Evolutionary conservation across 2,888 invertebrate species (phyloP).

Genomic region (Andrena chrysosceles): DNA sequence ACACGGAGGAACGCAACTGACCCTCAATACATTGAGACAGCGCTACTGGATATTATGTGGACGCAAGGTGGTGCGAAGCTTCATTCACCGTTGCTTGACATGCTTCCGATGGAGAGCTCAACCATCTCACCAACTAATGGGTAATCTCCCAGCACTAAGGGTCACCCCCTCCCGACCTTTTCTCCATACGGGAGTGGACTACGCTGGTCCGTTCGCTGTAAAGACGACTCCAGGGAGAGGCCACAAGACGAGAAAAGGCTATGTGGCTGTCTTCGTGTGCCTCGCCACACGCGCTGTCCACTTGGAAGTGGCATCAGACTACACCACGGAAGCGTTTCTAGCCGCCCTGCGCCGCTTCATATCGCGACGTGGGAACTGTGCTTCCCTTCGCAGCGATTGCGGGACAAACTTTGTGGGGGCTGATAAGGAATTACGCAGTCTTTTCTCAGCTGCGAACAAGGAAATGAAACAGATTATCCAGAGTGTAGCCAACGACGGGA

Average conservation of each 20-base stretch:
- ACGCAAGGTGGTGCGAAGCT: constrained; percentile 35
- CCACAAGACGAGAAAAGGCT: constrained; percentile 46
- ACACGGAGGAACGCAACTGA: constrained; percentile 61
- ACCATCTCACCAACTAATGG: constrained; percentile 58
- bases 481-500: background rate
- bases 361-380: constrained; percentile 55
- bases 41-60: constrained; percentile 62
- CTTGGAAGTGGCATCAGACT: constrained; percentile 15
- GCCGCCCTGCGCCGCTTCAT: background rate
- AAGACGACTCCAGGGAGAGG: constrained; percentile 45
- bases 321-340: background rate
- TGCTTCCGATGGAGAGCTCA: constrained; percentile 56
- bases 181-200: constrained; percentile 59
- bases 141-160: constrained; percentile 53
- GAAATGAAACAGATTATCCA: background rate
- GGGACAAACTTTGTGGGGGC: constrained; percentile 71
- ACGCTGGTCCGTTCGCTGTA: constrained; percentile 29
- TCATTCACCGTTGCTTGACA: constrained; percentile 48
- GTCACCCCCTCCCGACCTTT: constrained; percentile 57
- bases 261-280: constrained; percentile 28
- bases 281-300: constrained; percentile 55
- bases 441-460: constrained; percentile 1
- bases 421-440: constrained; percentile 1
- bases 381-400: constrained; percentile 54
- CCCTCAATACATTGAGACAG: constrained; percentile 35